Conservation (phyloP, 1,140 invertebrate species). For the Drosophila orosa region DNA sequence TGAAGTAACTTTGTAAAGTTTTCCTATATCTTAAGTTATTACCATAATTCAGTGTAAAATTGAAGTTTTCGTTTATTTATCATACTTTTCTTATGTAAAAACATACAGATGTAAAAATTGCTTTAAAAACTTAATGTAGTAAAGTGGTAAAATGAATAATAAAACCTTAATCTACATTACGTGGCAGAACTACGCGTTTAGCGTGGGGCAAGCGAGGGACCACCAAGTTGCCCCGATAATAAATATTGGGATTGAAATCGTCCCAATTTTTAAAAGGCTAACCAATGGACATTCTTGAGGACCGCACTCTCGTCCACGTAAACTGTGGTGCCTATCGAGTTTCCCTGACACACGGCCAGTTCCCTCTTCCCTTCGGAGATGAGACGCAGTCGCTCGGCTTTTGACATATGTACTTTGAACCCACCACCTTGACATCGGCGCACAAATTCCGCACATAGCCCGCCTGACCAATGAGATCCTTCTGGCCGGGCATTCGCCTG, state of each 20-base stretch:
- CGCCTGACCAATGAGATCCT: constrained; percentile 94
- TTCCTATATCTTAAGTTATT: background rate
- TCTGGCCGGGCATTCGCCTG: constrained; percentile 93
- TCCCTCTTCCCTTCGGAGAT: constrained; percentile 92
- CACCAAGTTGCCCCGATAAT: constrained; percentile 90
- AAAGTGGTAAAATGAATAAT: constrained; percentile 29
- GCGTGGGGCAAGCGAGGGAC: constrained; percentile 87
- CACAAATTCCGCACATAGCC: constrained; percentile 94
- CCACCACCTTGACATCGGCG: constrained; percentile 93
- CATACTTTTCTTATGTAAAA: constrained; percentile 11
- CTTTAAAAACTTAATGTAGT: constrained; percentile 51
- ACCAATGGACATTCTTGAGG: constrained; percentile 61
- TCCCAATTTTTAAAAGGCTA: constrained; percentile 10
- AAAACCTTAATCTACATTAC: constrained; percentile 30
- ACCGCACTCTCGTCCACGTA: constrained; percentile 68
- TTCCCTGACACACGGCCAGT: constrained; percentile 93
- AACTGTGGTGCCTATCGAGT: constrained; percentile 93
- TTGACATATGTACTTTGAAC: constrained; percentile 94
- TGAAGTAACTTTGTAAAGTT: too few relatives aligned
- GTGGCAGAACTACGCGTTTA: constrained; percentile 84
- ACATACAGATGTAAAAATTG: constrained; percentile 60
- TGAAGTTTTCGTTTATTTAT: constrained; percentile 24
- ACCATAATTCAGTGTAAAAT: constrained; percentile 2
- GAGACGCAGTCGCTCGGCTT: constrained; percentile 91
- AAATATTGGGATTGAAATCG: constrained; percentile 79